Evolutionary conservation across 2,797 vertebrate species (phyloP).

Genomic region (Myotis pilosus): DNA sequence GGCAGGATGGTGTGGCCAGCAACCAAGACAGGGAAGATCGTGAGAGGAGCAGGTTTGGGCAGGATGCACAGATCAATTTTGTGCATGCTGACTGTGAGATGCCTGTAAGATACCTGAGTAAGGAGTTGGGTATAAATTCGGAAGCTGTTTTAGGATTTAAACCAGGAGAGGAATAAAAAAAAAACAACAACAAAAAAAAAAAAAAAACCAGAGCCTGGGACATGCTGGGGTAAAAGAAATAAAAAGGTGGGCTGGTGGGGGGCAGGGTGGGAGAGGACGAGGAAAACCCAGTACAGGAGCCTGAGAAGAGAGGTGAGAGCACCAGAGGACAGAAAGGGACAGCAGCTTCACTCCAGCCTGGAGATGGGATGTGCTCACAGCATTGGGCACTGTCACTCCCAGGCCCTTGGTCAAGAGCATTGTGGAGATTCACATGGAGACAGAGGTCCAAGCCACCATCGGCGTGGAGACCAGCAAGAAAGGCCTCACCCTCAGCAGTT

Average conservation of each 20-base stretch:
- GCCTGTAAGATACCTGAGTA: not conserved
- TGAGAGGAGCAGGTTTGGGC: not conserved
- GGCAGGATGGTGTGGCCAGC: not conserved
- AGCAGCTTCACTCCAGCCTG: not conserved
- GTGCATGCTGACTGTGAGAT: not conserved
- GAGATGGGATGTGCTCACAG: not conserved
- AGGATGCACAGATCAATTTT: not conserved
- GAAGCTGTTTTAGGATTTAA: not conserved
- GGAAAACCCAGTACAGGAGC: not conserved
- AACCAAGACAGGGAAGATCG: not conserved
- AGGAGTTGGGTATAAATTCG: not conserved
- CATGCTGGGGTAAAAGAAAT: not conserved
- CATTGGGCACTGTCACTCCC: not conserved
- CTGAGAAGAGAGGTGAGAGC: too few relatives aligned
- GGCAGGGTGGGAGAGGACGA: rapidly evolving
- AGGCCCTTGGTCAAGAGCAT: slow-evolving; percentile 68
- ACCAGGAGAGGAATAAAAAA: not conserved
- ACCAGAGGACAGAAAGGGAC: not conserved
- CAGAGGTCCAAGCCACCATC: slow-evolving; percentile 18
- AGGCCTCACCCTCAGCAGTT: not conserved
- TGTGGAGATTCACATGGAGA: slow-evolving; percentile 62
- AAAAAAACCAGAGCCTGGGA: not conserved
- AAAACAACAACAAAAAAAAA: too few relatives aligned
- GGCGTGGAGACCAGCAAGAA: not conserved
- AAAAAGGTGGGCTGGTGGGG: not conserved